Base-by-base conservation (phyloP, 2,888 invertebrate genomes). In the Machimus atricapillus region DNA sequence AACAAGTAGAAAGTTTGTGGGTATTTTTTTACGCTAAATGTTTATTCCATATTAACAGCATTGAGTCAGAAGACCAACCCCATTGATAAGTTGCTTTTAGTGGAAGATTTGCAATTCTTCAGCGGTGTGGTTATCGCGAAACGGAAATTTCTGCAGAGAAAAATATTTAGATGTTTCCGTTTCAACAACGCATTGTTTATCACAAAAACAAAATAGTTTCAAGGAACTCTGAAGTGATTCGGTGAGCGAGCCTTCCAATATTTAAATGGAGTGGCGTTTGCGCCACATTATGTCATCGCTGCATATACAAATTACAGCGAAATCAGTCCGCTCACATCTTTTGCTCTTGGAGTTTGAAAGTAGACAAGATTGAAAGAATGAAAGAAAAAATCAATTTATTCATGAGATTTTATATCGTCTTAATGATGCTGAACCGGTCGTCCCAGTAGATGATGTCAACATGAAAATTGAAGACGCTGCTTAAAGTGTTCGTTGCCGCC, bases 391-490 rank as follows among this genome's bases (percentile, higher is more conserved):
- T 56, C 73, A 85, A 74, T 85, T 85, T 85, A 85, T 85, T 73
- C 74, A 74, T 74, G 66, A 85, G 74, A 43, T 85, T 74, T 85
- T 85, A 52, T 27, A 43, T 73, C 16, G 19, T n/a, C 12, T 74
- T 31, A 85, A 85, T 73, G 23, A 73, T 37, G 85, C 23, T 4
- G 40, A 76, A n/a, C 43, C 74, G 85, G 85, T 85, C 43, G 46
- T 74, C 74, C 46, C 46, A 46, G 85, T 46, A 52, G 73, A 85
- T 74, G 85, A 85, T 85, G 85, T 85, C 74, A 85, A 85, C 85
- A 66, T 58, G 82, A 82, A 82, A 82, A 82, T 6, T 23, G 31
- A 82, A 82, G 82, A 82, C 27, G 82, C 37, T 40, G 16, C 14
- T 76, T 5, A 16, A 14, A 76, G 34, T 37, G 19, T 66, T n/a